Percentiles rank a stretch among this genome's conserved stretches.
phyloP scores from a whole-genome alignment of 2,797 vertebrate genomes.

The Myiothlypis coronata region DNA sequence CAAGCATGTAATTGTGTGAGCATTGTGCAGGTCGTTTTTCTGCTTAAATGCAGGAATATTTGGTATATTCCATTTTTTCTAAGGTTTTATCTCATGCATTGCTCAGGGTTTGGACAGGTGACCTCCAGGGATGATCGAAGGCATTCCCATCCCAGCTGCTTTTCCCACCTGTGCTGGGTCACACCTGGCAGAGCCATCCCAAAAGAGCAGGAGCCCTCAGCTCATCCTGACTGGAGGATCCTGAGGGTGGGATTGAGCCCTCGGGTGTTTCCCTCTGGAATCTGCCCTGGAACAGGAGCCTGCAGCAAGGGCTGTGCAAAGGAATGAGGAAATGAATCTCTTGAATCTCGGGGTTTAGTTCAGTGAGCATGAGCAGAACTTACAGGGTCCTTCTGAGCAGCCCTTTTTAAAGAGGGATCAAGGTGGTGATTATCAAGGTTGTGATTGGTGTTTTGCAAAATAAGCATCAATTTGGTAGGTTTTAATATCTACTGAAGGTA shows the following conservation, averaged over 20 bases:
- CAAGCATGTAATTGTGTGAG: conserved; percentile 19
- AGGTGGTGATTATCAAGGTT: background rate
- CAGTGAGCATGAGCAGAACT: background rate
- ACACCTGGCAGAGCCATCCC: background rate
- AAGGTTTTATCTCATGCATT: background rate
- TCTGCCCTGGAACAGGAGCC: background rate
- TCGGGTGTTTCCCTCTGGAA: background rate
- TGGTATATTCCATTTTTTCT: background rate
- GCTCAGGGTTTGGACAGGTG: background rate
- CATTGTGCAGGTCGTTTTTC: background rate
- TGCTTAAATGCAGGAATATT: background rate
- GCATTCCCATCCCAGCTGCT: background rate
- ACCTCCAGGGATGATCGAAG: background rate
- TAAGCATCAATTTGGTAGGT: background rate
- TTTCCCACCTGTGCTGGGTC: background rate
- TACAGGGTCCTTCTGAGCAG: background rate
- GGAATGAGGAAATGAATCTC: background rate
- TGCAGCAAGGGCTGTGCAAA: background rate
- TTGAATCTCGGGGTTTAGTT: background rate
- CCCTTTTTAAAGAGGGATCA: background rate
- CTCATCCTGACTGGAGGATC: background rate
- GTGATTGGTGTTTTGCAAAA: background rate
- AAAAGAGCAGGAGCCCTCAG: background rate
- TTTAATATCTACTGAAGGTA: background rate
- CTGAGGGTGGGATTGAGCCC: background rate